Base-by-base conservation (phyloP, 2,888 invertebrate genomes). In the Eurytoma californica region DNA sequence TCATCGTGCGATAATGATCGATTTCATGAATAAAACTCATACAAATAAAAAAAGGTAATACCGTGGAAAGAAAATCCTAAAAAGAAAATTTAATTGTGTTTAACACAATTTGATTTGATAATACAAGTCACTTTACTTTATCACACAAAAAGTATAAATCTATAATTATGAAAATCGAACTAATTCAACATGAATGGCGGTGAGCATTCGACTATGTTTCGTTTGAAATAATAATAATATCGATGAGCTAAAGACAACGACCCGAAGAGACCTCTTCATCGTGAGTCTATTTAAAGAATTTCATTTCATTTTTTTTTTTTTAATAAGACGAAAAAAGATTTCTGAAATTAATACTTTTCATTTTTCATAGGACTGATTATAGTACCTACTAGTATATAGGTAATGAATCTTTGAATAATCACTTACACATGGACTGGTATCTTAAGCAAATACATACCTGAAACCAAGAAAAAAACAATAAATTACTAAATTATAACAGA, bases 361-460 rank as follows among this genome's bases (percentile, higher is more conserved):
- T 39, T 39, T 39, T 39, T 39, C 39, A 39, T 39, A 7, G 39
- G 3, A 39, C 24, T 24, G 24, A 24, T 39, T 39, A 7, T 39
- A 39, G 3, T 39, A 39, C 39, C 39, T 39, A 39, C 39, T 4
- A 39, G 39, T 7, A 39, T 39, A 4, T 3, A 39, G 4, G 4
- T 7, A 7, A 39, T 39, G 39, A 30, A 39, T 7, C 7, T 39
- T 7, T 39, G 3, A 39, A 39, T 39, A 39, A 7, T 39, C 39
- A 39, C 7, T 39, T 39, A 14, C 9, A 60, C 28, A 9, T 24
- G 60, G 20, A 58, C 13, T 69, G 16, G 65, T 2, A 65, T 9
- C 16, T 39, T 63, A 53, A 57, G 2, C 20, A 9, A 28, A 47
- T 60, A 68, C 75, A 16, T 68, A 75, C 75, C 75, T 75, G 68